Percentiles rank a stretch among this genome's conserved stretches.
Conservation (phyloP, 2,797 vertebrate genomes). For the Streptopelia turtur region DNA sequence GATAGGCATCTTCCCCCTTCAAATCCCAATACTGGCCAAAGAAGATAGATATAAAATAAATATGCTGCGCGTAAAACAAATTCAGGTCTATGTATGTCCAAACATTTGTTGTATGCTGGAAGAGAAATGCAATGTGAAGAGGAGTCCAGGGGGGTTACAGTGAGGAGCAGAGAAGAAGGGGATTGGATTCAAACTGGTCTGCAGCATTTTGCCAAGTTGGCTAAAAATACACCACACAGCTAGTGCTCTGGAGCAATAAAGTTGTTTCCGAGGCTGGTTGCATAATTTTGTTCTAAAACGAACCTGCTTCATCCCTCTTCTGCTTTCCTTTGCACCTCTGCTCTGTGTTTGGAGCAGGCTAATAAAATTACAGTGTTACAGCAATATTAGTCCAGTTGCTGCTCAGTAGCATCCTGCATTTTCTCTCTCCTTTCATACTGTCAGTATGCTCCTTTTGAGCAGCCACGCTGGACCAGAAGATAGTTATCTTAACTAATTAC, state of each 20-base stretch:
- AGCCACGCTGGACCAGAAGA: not conserved
- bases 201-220: not conserved
- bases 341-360: not conserved
- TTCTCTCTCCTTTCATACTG: not conserved
- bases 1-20: not conserved
- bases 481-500: not conserved
- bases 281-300: not conserved
- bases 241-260: not conserved
- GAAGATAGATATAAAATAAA: not conserved
- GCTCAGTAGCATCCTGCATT: rapidly evolving
- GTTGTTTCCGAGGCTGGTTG: not conserved
- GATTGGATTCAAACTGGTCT: not conserved
- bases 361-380: not conserved
- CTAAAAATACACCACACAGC: not conserved
- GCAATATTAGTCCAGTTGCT: not conserved
- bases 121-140: not conserved
- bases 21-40: not conserved
- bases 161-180: not conserved
- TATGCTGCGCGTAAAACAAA: not conserved
- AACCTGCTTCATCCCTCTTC: not conserved
- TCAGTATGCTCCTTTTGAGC: not conserved
- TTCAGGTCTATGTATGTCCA: not conserved
- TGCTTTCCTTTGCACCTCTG: not conserved
- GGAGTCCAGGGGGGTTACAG: not conserved
- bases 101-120: rapidly evolving